Percentiles rank a stretch among this genome's conserved stretches.
Conservation (phyloP, 2,888 invertebrate species). For the Lasioglossum zephyrum region DNA sequence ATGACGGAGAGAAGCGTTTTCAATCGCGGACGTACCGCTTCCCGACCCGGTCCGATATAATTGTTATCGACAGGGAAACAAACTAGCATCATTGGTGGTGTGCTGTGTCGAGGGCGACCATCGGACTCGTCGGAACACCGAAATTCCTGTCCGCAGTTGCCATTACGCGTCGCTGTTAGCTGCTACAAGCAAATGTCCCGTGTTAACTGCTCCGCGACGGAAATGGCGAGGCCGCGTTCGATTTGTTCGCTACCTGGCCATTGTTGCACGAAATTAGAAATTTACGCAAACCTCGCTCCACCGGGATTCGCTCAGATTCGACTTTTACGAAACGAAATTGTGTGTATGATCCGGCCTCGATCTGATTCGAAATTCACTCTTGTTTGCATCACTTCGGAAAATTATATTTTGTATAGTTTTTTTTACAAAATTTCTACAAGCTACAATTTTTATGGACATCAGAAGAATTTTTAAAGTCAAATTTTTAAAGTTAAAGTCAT, state of each 20-base stretch:
- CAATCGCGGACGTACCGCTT: not conserved
- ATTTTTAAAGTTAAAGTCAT: too few species aligned
- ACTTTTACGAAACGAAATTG: not conserved
- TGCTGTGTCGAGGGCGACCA: not conserved
- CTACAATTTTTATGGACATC: too few species aligned
- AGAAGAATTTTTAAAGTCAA: too few species aligned
- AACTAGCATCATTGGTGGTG: not conserved
- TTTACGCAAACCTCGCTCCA: not conserved
- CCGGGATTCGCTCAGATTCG: not conserved
- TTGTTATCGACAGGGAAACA: not conserved
- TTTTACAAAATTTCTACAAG: too few species aligned
- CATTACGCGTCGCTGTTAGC: not conserved
- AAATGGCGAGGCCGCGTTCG: not conserved
- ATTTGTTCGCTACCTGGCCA: conserved; percentile 1
- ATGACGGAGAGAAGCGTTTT: not conserved
- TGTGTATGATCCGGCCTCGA: not conserved
- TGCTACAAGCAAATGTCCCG: not conserved
- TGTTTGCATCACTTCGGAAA: too few species aligned
- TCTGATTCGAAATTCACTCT: not conserved
- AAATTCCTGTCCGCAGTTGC: conserved; percentile 8
- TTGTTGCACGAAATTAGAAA: conserved; percentile 3
- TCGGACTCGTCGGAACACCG: conserved; percentile 3
- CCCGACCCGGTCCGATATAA: not conserved
- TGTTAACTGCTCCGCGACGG: not conserved
- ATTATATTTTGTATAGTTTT: too few species aligned